These are phyloP conservation scores for Palythoa grandiflora DNA, from an alignment of 92 coral and sea anemone genomes.

Conservation along the genomic window DNA sequence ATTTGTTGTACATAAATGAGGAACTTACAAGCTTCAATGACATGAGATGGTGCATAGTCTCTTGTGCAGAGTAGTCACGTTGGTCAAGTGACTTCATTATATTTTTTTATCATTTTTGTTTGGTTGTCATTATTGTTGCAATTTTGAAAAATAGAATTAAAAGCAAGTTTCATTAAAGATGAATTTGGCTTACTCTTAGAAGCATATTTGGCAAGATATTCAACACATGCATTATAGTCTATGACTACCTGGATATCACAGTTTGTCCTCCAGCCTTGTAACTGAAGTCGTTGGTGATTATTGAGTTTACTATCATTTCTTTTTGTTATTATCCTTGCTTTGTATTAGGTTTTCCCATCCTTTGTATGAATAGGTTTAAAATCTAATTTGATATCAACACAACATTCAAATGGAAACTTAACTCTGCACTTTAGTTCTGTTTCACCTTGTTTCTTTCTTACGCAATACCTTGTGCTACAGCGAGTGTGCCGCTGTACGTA, in stretches of 20 bases:
- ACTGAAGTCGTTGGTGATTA: too few species aligned
- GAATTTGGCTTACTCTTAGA: background rate
- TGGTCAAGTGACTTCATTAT: background rate
- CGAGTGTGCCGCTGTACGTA: background rate
- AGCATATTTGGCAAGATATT: too few species aligned
- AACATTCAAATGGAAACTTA: background rate
- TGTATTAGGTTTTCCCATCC: constrained; percentile 1
- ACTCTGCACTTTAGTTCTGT: background rate
- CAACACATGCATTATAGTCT: background rate
- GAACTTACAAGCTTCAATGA: background rate
- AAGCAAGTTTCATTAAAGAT: background rate
- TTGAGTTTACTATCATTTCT: background rate
- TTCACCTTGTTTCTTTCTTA: too few species aligned
- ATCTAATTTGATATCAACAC: background rate
- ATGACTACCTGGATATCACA: constrained; percentile 2
- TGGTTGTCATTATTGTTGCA: background rate
- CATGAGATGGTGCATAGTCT: background rate
- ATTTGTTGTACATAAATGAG: background rate
- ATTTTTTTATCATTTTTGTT: background rate
- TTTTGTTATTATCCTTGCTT: background rate
- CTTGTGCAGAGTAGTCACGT: background rate
- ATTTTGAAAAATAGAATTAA: background rate
- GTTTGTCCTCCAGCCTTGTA: too few species aligned
- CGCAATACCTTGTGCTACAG: background rate
- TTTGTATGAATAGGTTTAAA: too few species aligned